These are phyloP conservation scores for Callitettix versicolor DNA, from an alignment of 1,140 invertebrate genomes.

Conservation along the genomic window DNA sequence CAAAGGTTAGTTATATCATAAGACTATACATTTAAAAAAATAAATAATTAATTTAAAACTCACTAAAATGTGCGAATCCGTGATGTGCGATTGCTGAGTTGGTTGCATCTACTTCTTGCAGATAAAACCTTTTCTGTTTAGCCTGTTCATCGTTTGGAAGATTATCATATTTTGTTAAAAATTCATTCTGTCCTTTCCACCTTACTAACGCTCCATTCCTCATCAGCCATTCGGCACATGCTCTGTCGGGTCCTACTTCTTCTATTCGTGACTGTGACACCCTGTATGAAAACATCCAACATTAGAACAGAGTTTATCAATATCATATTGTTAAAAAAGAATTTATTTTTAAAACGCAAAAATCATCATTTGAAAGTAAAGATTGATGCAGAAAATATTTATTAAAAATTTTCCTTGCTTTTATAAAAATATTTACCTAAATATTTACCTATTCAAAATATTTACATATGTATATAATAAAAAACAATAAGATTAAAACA, in stretches of 20 bases:
- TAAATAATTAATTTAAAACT: conserved; percentile 22
- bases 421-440: no score
- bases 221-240: conserved; percentile 86
- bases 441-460: no score
- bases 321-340: no score
- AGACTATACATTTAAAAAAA: no score
- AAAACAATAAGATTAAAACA: no score
- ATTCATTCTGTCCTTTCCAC: conserved; percentile 45
- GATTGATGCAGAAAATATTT: no score
- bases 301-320: no score
- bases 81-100: conserved; percentile 63
- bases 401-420: no score
- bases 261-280: conserved; percentile 45
- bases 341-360: no score
- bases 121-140: conserved; percentile 34
- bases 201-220: conserved; percentile 66
- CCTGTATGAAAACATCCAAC: conserved; percentile 13
- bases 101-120: conserved; percentile 64
- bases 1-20: no score
- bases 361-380: no score
- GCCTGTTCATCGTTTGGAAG: conserved; percentile 37
- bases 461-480: no score
- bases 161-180: conserved; percentile 56
- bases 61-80: conserved; percentile 70
- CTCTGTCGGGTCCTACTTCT: conserved; percentile 66